Evolutionary conservation across 2,888 invertebrate species (phyloP).

Genomic region (Eristalinus aeneus): DNA sequence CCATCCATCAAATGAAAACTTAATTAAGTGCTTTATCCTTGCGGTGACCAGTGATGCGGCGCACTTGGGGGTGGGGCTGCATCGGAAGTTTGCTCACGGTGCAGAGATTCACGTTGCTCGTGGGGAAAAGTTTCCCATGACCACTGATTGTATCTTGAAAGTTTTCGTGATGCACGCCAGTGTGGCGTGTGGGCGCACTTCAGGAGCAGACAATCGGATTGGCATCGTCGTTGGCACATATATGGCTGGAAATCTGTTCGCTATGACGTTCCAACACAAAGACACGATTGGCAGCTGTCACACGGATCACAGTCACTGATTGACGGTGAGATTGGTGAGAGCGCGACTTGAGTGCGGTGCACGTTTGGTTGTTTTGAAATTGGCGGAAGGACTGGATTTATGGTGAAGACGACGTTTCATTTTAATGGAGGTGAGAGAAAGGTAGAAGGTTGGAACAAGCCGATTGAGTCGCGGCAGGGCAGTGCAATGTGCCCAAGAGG

Average conservation of each 20-base stretch:
- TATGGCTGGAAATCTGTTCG: not conserved
- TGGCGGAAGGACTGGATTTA: too few relatives aligned
- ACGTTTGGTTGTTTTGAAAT: too few relatives aligned
- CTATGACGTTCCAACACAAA: not conserved
- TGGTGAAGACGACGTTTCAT: too few relatives aligned
- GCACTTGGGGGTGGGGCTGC: too few relatives aligned
- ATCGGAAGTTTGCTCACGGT: not conserved
- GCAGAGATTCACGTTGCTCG: not conserved
- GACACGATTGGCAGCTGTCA: not conserved
- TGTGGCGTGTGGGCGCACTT: not conserved
- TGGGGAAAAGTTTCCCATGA: not conserved
- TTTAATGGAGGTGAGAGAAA: too few relatives aligned
- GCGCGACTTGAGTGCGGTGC: too few relatives aligned
- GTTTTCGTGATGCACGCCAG: slow-evolving; percentile 3
- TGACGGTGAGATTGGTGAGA: not conserved
- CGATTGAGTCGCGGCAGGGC: too few relatives aligned
- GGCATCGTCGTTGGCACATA: too few relatives aligned
- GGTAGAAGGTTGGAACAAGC: too few relatives aligned
- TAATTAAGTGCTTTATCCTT: slow-evolving; percentile 53
- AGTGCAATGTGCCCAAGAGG: too few relatives aligned
- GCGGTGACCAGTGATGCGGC: not conserved
- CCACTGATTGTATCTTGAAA: not conserved
- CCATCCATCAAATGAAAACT: slow-evolving; percentile 63
- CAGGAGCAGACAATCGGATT: not conserved
- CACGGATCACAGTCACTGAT: not conserved